Conservation (phyloP, 2,113 vertebrate genomes). For the Prinia subflava region DNA sequence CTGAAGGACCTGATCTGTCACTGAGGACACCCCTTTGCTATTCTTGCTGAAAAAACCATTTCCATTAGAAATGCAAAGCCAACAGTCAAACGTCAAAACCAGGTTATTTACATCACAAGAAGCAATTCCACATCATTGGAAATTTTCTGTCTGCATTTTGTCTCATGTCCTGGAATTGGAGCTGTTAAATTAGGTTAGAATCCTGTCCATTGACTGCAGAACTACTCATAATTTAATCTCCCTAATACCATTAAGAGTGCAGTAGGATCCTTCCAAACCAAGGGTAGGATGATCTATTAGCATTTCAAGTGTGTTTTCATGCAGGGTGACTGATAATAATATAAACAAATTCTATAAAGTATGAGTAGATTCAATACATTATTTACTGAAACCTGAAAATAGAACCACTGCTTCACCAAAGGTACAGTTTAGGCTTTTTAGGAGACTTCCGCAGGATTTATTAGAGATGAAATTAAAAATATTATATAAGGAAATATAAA, state of each 20-base stretch:
- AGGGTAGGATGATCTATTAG: not conserved
- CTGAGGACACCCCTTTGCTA: not conserved
- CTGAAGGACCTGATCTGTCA: not conserved
- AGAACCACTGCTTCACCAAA: not conserved
- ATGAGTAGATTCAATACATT: not conserved
- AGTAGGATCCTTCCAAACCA: not conserved
- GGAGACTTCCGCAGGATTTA: not conserved
- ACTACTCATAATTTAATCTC: not conserved
- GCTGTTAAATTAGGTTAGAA: not conserved
- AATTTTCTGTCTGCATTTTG: not conserved
- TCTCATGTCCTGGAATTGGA: not conserved
- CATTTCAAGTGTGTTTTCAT: not conserved
- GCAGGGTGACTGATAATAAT: not conserved
- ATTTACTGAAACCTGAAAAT: not conserved
- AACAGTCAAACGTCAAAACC: not conserved
- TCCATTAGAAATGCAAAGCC: not conserved
- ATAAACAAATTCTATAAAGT: not conserved
- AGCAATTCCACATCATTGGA: not conserved
- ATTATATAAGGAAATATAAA: not conserved
- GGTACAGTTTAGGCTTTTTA: not conserved
- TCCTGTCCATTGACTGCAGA: not conserved
- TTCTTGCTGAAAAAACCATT: not conserved
- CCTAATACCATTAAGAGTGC: slow-evolving; percentile 2
- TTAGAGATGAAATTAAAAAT: not conserved
- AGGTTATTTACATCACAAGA: not conserved